Conservation (phyloP, 2,888 invertebrate genomes). For the Sepiola atlantica region DNA sequence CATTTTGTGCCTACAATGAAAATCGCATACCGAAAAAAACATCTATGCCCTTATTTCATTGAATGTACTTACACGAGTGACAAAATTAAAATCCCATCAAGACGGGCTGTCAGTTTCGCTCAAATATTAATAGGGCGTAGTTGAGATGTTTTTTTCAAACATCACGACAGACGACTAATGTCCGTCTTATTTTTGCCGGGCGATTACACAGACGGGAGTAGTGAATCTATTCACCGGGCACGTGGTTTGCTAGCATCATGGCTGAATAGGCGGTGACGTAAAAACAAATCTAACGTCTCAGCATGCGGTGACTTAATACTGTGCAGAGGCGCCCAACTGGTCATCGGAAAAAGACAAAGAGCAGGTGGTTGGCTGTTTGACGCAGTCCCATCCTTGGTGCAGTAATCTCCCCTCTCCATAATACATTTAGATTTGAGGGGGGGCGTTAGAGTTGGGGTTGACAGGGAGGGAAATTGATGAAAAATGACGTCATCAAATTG, state of each 20-base stretch:
- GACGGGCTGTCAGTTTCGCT: not conserved
- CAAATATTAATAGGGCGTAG: not conserved
- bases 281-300: not conserved
- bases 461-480: not conserved
- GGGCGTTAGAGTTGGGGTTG: too few relatives aligned
- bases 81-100: not conserved
- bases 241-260: not conserved
- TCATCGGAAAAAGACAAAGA: not conserved
- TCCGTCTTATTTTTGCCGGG: not conserved
- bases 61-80: not conserved
- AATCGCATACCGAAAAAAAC: too few relatives aligned
- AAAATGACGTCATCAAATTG: not conserved
- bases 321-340: not conserved
- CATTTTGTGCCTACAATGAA: too few relatives aligned
- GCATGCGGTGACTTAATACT: not conserved
- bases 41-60: not conserved
- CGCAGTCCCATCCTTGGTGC: not conserved
- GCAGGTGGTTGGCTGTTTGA: not conserved
- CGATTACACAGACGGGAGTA: not conserved
- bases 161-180: not conserved
- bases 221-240: not conserved
- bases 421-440: too few relatives aligned
- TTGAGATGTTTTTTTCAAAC: not conserved
- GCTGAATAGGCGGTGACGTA: not conserved
- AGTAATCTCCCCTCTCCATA: too few relatives aligned